These are phyloP conservation scores for Bombylius discolor DNA, from an alignment of 2,888 invertebrate genomes.

Conservation along the genomic window DNA sequence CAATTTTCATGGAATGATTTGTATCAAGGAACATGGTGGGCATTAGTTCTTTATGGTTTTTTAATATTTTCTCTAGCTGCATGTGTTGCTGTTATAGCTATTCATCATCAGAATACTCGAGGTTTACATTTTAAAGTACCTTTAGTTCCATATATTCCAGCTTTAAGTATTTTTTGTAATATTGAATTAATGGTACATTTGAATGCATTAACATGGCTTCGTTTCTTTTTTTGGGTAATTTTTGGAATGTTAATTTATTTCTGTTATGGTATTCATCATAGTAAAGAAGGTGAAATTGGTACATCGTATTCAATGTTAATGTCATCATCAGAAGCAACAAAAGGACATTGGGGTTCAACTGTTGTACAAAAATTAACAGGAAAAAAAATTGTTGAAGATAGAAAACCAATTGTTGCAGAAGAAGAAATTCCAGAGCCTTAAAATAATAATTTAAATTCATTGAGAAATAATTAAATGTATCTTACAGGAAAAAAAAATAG, in stretches of 20 bases:
- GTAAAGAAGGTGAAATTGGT: constrained; percentile 53
- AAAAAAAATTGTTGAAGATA: constrained; percentile 25
- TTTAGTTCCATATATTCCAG: constrained; percentile 65
- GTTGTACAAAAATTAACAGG: constrained; percentile 24
- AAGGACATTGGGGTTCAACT: constrained; percentile 48
- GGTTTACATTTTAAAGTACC: constrained; percentile 67
- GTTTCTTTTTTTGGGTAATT: constrained; percentile 78
- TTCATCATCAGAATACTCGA: constrained; percentile 60
- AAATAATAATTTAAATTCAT: too few relatives aligned
- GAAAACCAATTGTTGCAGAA: constrained; percentile 29
- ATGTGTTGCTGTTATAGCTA: constrained; percentile 61
- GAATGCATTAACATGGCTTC: constrained; percentile 66
- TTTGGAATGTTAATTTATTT: constrained; percentile 73
- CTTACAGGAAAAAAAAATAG: too few relatives aligned
- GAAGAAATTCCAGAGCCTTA: constrained; percentile 12
- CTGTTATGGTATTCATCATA: constrained; percentile 73
- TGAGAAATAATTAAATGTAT: too few relatives aligned
- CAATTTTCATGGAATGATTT: constrained; percentile 47
- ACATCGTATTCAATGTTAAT: constrained; percentile 52
- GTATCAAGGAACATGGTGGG: constrained; percentile 51
- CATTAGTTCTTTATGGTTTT: constrained; percentile 47
- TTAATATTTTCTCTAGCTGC: constrained; percentile 48
- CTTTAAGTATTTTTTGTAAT: constrained; percentile 67
- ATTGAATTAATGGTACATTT: constrained; percentile 73
- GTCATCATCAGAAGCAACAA: constrained; percentile 49